phyloP scores from a whole-genome alignment of 2,797 vertebrate species.

The Vespertilio murinus region DNA sequence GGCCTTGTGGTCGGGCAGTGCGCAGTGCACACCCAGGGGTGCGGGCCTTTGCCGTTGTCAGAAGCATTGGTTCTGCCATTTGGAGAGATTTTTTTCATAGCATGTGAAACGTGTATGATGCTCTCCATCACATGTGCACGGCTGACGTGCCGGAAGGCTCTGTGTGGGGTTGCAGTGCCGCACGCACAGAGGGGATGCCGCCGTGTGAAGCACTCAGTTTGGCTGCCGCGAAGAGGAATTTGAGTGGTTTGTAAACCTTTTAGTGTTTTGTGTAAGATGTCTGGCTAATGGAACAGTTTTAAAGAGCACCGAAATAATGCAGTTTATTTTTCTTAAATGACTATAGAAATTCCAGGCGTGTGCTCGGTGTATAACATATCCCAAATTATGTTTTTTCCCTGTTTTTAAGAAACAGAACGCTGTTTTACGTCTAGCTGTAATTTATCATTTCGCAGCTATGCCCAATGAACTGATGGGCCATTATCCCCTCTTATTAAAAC shows the following conservation, averaged over 20 bases:
- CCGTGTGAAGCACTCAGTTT: background rate
- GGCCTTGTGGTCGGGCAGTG: background rate
- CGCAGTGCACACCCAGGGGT: background rate
- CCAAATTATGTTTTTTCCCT: background rate
- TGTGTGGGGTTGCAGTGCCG: background rate
- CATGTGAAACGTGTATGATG: background rate
- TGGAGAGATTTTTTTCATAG: background rate
- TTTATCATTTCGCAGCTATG: constrained; percentile 46
- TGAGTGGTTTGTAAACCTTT: constrained; percentile 4
- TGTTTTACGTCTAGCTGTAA: constrained; percentile 46
- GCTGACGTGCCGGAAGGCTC: background rate
- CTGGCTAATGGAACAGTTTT: background rate
- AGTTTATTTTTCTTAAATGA: constrained; percentile 8
- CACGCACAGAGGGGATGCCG: background rate
- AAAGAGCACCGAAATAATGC: background rate
- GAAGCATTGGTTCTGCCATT: background rate
- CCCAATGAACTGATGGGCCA: constrained; percentile 35
- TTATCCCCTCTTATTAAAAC: constrained; percentile 58
- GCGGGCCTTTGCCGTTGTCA: background rate
- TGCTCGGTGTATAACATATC: background rate
- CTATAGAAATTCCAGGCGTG: background rate
- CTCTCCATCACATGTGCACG: background rate
- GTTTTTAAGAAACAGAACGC: constrained; percentile 55
- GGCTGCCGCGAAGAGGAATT: background rate
- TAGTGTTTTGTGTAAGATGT: background rate